These are phyloP conservation scores for Caenorhabditis doughertyi DNA, from an alignment of 2,888 invertebrate species.

Conservation along the genomic window DNA sequence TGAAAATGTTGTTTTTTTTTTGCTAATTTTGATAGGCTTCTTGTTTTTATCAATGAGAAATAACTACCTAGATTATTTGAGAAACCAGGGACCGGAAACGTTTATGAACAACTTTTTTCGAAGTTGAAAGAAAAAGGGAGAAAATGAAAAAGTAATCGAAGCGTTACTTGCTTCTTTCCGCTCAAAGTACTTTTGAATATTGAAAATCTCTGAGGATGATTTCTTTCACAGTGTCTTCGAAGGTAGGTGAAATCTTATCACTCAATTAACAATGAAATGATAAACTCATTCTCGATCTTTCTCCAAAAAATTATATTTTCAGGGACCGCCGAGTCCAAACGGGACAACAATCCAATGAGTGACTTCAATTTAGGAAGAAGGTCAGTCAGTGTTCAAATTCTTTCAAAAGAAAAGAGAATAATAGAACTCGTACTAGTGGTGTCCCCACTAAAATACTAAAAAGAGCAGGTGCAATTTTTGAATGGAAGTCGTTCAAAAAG, in stretches of 20 bases:
- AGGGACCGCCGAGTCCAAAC: constrained; percentile 52
- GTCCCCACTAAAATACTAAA: background rate
- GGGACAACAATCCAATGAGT: constrained; percentile 69
- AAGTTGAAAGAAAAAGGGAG: background rate
- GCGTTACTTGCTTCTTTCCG: background rate
- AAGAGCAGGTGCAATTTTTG: constrained; percentile 45
- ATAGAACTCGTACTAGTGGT: constrained; percentile 30
- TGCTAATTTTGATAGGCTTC: background rate
- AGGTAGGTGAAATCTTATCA: background rate
- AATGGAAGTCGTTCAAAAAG: background rate
- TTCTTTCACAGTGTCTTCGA: background rate
- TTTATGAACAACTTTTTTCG: too few species aligned
- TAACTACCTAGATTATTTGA: too few species aligned
- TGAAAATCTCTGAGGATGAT: background rate
- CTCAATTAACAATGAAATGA: too few species aligned
- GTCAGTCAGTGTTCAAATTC: constrained; percentile 37
- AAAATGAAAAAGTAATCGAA: background rate
- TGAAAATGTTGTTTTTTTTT: constrained; percentile 32
- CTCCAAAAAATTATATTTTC: constrained; percentile 15
- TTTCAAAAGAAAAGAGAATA: constrained; percentile 6
- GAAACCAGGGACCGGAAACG: background rate
- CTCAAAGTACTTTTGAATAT: background rate
- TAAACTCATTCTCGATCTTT: too few species aligned
- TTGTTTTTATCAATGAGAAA: background rate
- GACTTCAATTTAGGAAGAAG: constrained; percentile 62